Conservation (phyloP, 2,888 invertebrate genomes). For the Punctoribates punctum region DNA sequence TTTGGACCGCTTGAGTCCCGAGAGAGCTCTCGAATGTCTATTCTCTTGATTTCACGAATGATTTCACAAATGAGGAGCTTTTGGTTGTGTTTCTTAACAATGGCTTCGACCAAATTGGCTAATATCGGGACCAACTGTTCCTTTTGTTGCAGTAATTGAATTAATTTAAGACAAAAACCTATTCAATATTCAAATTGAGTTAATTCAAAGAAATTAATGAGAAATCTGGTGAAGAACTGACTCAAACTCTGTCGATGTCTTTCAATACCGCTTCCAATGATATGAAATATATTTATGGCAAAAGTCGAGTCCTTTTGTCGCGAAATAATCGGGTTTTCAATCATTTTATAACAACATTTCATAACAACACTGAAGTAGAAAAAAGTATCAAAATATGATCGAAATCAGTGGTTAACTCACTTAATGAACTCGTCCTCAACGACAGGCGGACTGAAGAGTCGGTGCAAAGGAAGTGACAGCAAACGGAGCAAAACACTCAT, state of each 20-base stretch:
- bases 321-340: conserved; percentile 54
- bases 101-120: conserved; percentile 66
- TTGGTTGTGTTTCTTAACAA: conserved; percentile 65
- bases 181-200: conserved; percentile 49
- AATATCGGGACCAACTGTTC: conserved; percentile 68
- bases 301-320: conserved; percentile 51
- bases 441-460: conserved; percentile 76
- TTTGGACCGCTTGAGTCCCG: conserved; percentile 55
- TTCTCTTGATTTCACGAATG: conserved; percentile 64
- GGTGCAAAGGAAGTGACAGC: conserved; percentile 66
- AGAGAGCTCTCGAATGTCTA: conserved; percentile 61
- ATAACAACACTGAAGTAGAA: conserved; percentile 61
- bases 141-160: conserved; percentile 68
- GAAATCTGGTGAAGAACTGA: conserved; percentile 49
- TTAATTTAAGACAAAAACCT: conserved; percentile 55
- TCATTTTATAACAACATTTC: conserved; percentile 67
- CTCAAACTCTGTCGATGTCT: conserved; percentile 73
- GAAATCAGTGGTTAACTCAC: conserved; percentile 57
- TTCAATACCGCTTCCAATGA: conserved; percentile 74
- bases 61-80: conserved; percentile 69
- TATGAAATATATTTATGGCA: conserved; percentile 70
- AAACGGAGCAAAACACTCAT: conserved; percentile 65
- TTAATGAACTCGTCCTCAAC: conserved; percentile 76
- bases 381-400: background rate
- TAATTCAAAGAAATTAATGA: background rate